Conservation (phyloP, 2,797 vertebrate species). For the Fundulus diaphanus region DNA sequence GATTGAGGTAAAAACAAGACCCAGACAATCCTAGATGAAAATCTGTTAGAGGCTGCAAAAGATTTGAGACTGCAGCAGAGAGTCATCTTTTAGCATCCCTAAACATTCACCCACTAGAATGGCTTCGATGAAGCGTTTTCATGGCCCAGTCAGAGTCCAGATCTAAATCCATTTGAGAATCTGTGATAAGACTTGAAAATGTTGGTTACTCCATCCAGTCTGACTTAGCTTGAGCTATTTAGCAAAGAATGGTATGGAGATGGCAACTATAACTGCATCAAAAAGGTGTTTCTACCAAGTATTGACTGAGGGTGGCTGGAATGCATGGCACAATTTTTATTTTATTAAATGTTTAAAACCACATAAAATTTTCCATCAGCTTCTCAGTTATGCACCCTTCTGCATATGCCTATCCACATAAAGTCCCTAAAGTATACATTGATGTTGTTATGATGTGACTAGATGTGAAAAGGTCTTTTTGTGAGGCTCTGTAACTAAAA, state of each 20-base stretch:
- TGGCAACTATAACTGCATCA: neutral
- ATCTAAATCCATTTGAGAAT: neutral
- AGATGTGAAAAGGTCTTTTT: neutral
- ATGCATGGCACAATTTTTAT: neutral
- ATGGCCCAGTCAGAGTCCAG: neutral
- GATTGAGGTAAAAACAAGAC: no score
- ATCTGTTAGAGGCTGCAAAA: no score
- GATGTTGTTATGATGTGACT: neutral
- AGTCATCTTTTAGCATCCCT: no score
- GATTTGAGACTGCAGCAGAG: no score
- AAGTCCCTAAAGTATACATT: neutral
- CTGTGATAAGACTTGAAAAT: neutral
- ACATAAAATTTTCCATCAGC: neutral
- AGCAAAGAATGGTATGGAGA: neutral
- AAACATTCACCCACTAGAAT: no score
- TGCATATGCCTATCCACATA: neutral
- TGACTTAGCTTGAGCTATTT: neutral
- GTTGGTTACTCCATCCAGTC: neutral
- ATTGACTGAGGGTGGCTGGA: neutral
- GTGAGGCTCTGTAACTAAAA: conserved; percentile 2
- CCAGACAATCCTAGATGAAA: no score
- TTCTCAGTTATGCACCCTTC: neutral
- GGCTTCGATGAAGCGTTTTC: neutral
- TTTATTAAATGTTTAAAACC: neutral
- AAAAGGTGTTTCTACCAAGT: neutral